Evolutionary conservation across 2,113 vertebrate species (phyloP).

Genomic region (Chamaea fasciata): DNA sequence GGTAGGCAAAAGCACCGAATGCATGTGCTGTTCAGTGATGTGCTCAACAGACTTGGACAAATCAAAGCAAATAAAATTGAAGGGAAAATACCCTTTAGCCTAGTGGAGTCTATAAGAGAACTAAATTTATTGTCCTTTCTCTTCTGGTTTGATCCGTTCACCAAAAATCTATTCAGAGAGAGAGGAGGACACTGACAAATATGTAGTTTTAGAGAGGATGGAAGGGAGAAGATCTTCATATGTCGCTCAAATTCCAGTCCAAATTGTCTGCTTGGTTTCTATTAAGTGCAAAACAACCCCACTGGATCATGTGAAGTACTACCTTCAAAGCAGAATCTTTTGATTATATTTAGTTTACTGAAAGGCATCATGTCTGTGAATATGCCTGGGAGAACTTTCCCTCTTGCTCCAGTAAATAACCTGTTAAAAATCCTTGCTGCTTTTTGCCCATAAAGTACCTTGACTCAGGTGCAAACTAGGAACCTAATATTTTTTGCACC

Average conservation of each 20-base stretch:
- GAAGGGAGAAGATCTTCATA: neutral
- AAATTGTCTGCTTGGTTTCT: neutral
- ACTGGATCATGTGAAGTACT: neutral
- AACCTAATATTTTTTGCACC: neutral
- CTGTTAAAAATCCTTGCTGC: neutral
- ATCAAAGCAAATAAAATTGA: neutral
- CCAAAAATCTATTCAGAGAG: neutral
- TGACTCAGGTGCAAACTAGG: neutral
- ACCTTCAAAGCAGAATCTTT: neutral
- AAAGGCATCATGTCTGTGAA: neutral
- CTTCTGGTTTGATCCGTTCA: neutral
- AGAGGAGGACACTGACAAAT: neutral
- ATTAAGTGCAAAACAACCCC: neutral
- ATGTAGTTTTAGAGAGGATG: neutral
- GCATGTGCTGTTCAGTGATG: neutral
- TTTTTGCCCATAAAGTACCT: neutral
- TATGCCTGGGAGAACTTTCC: neutral
- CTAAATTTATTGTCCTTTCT: neutral
- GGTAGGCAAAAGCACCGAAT: neutral
- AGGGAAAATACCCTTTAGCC: neutral
- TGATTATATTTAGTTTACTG: neutral
- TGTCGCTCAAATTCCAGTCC: neutral
- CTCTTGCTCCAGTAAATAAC: constrained; percentile 7
- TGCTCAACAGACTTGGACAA: neutral
- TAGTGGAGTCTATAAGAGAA: neutral